phyloP scores from a whole-genome alignment of 2,113 vertebrate species.

The Prunella fulvescens region DNA sequence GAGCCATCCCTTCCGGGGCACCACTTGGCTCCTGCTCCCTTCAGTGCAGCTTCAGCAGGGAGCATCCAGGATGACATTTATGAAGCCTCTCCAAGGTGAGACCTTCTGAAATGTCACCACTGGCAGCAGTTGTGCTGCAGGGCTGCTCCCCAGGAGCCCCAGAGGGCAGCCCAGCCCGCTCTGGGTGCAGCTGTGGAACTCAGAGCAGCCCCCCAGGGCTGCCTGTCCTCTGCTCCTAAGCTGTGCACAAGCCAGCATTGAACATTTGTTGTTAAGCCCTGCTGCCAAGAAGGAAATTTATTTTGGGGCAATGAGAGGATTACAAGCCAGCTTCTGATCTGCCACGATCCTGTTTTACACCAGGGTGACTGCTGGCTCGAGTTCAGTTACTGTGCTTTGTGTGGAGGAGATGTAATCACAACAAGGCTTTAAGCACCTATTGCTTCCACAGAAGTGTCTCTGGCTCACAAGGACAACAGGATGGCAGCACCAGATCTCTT shows the following conservation, averaged over 20 bases:
- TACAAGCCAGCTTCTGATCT: conserved; percentile 42
- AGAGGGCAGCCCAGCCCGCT: rapidly evolving
- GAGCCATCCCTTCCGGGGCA: neutral
- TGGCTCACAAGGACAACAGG: neutral
- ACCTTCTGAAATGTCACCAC: neutral
- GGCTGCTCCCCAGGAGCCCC: neutral
- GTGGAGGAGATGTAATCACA: conserved; percentile 16
- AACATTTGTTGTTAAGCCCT: neutral
- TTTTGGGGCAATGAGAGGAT: conserved; percentile 34
- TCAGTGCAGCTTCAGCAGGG: neutral
- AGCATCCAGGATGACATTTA: rapidly evolving
- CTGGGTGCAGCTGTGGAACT: rapidly evolving
- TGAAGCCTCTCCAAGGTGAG: neutral
- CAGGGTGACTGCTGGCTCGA: neutral
- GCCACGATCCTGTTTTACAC: neutral
- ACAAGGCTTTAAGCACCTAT: conserved; percentile 9
- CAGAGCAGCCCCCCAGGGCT: neutral
- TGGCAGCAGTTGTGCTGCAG: neutral
- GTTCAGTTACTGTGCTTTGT: neutral
- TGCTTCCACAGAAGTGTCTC: neutral
- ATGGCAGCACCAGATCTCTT: neutral
- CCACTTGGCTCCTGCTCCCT: neutral
- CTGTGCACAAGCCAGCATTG: rapidly evolving
- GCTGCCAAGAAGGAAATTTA: conserved; percentile 5
- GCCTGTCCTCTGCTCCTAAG: neutral